Evolutionary conservation across 2,888 invertebrate species (phyloP), one percentile per base, ranked within the genome.

Genomic region (Cataglyphis cursor): DNA sequence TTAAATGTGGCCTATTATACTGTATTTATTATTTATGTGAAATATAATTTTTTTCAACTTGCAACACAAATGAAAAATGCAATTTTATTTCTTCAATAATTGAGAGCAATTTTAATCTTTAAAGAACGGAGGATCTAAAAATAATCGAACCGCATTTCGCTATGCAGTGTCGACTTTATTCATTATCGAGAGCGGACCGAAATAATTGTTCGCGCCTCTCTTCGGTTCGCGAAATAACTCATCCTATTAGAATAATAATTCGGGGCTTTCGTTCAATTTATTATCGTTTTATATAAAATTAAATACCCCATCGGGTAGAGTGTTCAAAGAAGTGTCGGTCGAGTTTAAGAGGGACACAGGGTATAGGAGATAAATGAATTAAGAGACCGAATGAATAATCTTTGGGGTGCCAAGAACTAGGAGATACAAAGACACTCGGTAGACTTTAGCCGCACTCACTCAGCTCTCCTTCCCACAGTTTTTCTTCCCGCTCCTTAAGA

Each of bases 351-450:
- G 61, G 74, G 48, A 80, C 82, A 68, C 54, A 75, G 78, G 72
- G 68, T 82, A 85, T 76, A 80, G n/a, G 81, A 82, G 91, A 88
- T 90, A 90, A 91, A 90, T 91, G 90, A 91, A 91, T 91, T 89
- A 91, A 88, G 83, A 85, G 81, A 73, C 62, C 68, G 86, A 88
- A 90, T 89, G 89, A 90, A 90, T 91, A 91, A 91, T 89, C 85
- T 86, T 86, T 74, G 31, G 51, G 59, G 68, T 70, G 76, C 62
- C 84, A 74, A 44, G 78, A n/a, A 68, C 78, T 82, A 81, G 59
- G 5, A 59, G 72, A 83, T 83, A 90, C 85, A 89, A 90, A 91
- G 84, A 68, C 72, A 70, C 38, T 68, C 84, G 74, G 85, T 78
- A 83, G 82, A 85, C 82, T 89, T 70, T 82, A 80, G 80, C 54